Evolutionary conservation across 2,113 vertebrate species (phyloP).

Genomic region (Aleadryas rufinucha): DNA sequence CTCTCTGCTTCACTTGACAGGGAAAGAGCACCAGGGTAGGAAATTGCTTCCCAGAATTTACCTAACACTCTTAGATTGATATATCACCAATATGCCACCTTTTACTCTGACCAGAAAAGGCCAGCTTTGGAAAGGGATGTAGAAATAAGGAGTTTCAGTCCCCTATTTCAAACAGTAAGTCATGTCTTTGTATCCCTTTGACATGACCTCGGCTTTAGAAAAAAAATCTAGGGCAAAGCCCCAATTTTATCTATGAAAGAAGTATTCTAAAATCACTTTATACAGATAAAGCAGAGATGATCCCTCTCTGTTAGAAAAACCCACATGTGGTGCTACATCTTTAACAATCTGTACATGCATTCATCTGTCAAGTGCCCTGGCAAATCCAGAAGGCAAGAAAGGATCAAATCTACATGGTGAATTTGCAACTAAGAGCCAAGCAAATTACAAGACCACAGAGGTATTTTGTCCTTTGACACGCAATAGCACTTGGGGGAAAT

Average conservation of each 20-base stretch:
- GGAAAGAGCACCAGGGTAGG: neutral
- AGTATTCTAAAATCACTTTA: constrained; percentile 9
- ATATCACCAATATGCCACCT: fast-evolving
- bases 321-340: neutral
- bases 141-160: neutral
- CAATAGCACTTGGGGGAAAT: neutral
- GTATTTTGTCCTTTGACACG: neutral
- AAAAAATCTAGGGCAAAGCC: constrained; percentile 21
- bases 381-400: constrained; percentile 16
- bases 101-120: neutral
- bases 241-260: constrained; percentile 13
- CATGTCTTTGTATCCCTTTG: neutral
- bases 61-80: neutral
- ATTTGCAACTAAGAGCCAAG: constrained; percentile 20
- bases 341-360: neutral
- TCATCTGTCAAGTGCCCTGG: neutral
- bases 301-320: neutral
- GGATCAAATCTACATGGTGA: neutral
- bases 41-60: neutral
- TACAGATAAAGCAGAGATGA: constrained; percentile 15
- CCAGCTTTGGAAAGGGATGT: neutral
- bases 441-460: neutral
- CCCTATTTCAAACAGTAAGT: neutral
- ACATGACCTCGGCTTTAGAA: neutral
- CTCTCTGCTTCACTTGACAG: neutral